Conservation (phyloP, 64 coral and sea anemone genomes). For the Actinia tenebrosa region DNA sequence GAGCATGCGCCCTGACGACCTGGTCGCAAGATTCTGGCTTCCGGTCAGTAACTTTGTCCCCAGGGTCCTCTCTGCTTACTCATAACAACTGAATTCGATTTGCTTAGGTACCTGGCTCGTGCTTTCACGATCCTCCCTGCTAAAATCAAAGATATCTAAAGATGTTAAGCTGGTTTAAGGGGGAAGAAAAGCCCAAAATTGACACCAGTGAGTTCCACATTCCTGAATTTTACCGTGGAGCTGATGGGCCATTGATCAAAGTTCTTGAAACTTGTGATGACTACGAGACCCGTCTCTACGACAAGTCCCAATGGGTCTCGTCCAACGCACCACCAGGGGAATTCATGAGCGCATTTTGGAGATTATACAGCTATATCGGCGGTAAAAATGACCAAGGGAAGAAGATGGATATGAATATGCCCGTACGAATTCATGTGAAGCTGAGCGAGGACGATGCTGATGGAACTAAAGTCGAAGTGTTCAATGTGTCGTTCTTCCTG, state of each 20-base stretch:
- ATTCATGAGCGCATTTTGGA: conserved; percentile 48
- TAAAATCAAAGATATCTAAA: background rate
- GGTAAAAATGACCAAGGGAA: conserved; percentile 52
- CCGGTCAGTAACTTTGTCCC: too few relatives aligned
- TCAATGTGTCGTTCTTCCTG: conserved; percentile 31
- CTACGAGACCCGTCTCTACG: conserved; percentile 52
- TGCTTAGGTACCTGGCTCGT: too few relatives aligned
- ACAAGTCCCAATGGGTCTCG: conserved; percentile 37
- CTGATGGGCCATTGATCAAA: conserved; percentile 41
- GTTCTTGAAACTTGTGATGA: conserved; percentile 36
- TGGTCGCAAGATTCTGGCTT: too few relatives aligned
- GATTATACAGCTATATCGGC: conserved; percentile 58
- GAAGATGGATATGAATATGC: conserved; percentile 52
- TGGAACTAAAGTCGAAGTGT: conserved; percentile 13
- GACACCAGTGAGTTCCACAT: conserved; percentile 53
- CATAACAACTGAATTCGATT: background rate
- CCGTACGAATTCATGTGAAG: conserved; percentile 21
- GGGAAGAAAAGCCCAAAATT: conserved; percentile 54
- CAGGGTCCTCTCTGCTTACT: too few relatives aligned
- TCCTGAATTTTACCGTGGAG: conserved; percentile 47
- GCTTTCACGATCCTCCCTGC: too few relatives aligned
- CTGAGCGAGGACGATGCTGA: conserved; percentile 29
- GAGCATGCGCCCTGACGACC: too few relatives aligned
- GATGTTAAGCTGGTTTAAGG: conserved; percentile 56
- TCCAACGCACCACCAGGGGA: conserved; percentile 31